Conservation (phyloP, 2,113 vertebrate species). For the human region GRCh38 chr14:25231001-25231500, state of each 20-base stretch:
- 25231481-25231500: neutral
- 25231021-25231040: neutral
- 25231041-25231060: neutral
- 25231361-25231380: constrained; percentile 60
- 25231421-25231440: neutral
- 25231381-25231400: constrained; percentile 1
- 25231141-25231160: neutral
- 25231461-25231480: neutral
- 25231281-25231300: constrained; percentile 58
- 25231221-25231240: neutral
- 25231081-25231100: neutral
- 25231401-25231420: neutral
- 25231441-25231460: neutral
- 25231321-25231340: constrained; percentile 51
- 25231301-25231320: constrained; percentile 58
- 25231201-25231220: neutral
- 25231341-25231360: constrained; percentile 61
- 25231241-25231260: constrained; percentile 23
- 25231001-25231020: neutral
- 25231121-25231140: neutral
- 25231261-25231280: constrained; percentile 17
- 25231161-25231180: neutral
- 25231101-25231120: too few relatives aligned
- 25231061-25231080: neutral
- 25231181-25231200: too few relatives aligned